These are phyloP conservation scores for Lithobates sylvaticus DNA, from an alignment of 2,797 vertebrate species.

Conservation along the genomic window DNA sequence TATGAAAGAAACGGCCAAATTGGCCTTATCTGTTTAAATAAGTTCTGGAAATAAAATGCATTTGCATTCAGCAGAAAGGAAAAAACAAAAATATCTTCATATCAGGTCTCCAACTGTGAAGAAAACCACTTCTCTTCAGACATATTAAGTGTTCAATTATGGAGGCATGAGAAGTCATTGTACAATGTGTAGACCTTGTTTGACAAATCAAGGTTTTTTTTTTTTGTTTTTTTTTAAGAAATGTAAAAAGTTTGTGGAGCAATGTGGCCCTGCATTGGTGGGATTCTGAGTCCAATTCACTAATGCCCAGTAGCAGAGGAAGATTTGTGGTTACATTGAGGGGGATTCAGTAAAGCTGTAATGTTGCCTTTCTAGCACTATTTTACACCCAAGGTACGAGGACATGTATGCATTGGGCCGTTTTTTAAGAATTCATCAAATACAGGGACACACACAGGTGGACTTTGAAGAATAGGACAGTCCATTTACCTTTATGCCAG, in stretches of 20 bases:
- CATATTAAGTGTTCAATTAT: conserved; percentile 59
- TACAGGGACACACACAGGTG: too few relatives aligned
- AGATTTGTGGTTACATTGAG: too few relatives aligned
- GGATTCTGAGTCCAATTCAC: too few relatives aligned
- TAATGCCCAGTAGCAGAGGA: too few relatives aligned
- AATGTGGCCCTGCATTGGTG: too few relatives aligned
- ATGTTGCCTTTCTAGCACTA: too few relatives aligned
- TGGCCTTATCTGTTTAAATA: conserved; percentile 22
- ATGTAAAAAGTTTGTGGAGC: background rate
- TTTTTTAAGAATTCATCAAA: too few relatives aligned
- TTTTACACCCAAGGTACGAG: too few relatives aligned
- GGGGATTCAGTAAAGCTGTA: too few relatives aligned
- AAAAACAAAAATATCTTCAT: conserved; percentile 48
- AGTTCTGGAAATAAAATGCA: conserved; percentile 37
- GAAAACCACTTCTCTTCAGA: conserved; percentile 51
- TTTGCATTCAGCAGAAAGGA: conserved; percentile 46
- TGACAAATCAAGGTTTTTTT: background rate
- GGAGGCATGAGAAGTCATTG: conserved; percentile 52
- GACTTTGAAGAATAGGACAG: too few relatives aligned
- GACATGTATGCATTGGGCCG: too few relatives aligned
- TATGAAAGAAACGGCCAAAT: background rate
- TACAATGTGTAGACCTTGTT: conserved; percentile 26
- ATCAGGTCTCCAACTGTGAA: conserved; percentile 52
- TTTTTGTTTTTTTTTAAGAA: background rate
- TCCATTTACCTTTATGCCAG: too few relatives aligned